Base-by-base conservation (phyloP, 2,113 vertebrate genomes). In the Psittacus erithacus region DNA sequence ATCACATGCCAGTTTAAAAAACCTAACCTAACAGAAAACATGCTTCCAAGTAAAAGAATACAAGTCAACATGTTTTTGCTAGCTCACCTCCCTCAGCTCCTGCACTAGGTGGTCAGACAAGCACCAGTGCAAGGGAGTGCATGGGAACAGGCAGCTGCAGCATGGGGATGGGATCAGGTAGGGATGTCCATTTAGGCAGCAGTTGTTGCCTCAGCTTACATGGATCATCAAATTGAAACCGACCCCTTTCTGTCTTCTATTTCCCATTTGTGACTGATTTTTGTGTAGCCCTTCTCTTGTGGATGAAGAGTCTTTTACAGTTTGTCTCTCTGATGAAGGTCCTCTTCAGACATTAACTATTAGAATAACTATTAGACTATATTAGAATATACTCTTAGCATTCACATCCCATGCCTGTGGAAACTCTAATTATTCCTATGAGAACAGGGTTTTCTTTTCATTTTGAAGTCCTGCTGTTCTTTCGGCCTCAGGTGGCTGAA, bases 141-240 rank as follows among this genome's bases (percentile, higher is more conserved):
- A 20, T 3, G 33, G n/a, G 49, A 55, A 28, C n/a, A 46, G 17
- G 43, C 1, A 2, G 22, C 47, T 64, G 55, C 38, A 75, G 38
- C 29, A 4, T 1, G 9, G 12, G 33, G 5, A 16, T 8, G 25
- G 53, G 46, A 82, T 33, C 20, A 35, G 73, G 47, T 3, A 16
- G 12, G 24, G 57, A 14, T 28, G 43, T 33, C 43, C 11, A 12
- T 38, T 60, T 63, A 18, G 44, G 67, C 62, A 79, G 57, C 47
- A 31, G 28, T 13, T 49, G 18, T 20, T 53, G 22, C 64, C 43
- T 55, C 4, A 31, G 19, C 29, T 81, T n/a, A 60, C 0, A 0
- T 65, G 17, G 39, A 43, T 77, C 44, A 65, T 23, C 41, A 65
- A 1, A 65, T 0, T n/a, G 29, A 87, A 90, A 78, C 10, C 17